Evolutionary conservation across 2,797 vertebrate genomes (phyloP), one percentile per base, ranked within the genome.

Genomic region (Xenops minutus): DNA sequence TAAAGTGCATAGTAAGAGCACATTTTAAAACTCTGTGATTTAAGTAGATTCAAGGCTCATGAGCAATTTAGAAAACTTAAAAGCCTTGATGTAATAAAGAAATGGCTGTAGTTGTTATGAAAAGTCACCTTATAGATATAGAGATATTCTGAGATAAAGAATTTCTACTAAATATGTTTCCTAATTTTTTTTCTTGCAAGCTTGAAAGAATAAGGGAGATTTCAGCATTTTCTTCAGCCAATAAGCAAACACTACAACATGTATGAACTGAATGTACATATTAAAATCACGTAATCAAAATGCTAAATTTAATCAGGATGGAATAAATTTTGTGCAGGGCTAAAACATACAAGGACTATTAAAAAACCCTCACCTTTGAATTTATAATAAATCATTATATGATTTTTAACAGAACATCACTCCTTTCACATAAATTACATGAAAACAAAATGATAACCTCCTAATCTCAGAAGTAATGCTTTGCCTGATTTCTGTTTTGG

Each of bases 21-120:
- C 4, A 7, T 37, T 89, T 94, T 89, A 49, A 69, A 92, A 37
- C 51, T 68, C 63, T 21, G n/a, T 64, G 27, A 82, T 88, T 88
- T 81, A 83, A 63, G 14, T 58, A 48, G 20, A 73, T 79, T 62
- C 37, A 67, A 56, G 73, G 81, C 68, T 85, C 17, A 14, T 0
- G 5, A 61, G 7, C n/a, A 85, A 55, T 80, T 84, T 71, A 64
- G 56, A 56, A 81, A 74, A 59, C 7, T n/a, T 88, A 61, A 85
- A n/a, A 22, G 9, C 7, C 48, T 77, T 67, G 14, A 51, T 63
- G 21, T 69, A 56, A 71, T 83, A 91, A 63, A 27, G 9, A 74
- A 84, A 59, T 43, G 44, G 14, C 32, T 83, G 36, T 23, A 14
- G 6, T 5, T 74, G 79, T 64, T 85, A 76, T 43, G 62, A 88